These are phyloP conservation scores for Palythoa caribaeorum DNA, from an alignment of 92 coral and sea anemone species.

Conservation along the genomic window DNA sequence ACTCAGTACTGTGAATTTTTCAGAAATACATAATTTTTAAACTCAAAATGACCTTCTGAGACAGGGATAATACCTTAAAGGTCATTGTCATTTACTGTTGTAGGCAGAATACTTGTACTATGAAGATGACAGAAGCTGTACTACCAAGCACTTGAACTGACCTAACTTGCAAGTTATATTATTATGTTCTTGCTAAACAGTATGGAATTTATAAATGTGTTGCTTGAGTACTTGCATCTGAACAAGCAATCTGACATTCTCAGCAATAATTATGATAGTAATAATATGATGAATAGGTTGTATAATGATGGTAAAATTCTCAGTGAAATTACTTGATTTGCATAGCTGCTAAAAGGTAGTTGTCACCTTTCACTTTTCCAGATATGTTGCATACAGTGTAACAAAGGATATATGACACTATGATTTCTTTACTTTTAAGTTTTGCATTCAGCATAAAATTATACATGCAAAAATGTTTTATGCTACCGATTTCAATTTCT, in stretches of 20 bases:
- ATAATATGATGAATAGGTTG: background rate
- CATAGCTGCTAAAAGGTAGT: background rate
- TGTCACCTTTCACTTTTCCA: background rate
- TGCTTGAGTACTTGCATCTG: background rate
- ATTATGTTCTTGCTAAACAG: background rate
- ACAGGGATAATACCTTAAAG: background rate
- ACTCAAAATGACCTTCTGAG: background rate
- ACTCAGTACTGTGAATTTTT: background rate
- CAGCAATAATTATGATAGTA: background rate
- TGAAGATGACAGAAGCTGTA: background rate
- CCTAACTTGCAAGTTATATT: conserved; percentile 1
- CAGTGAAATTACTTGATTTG: background rate
- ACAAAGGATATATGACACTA: background rate
- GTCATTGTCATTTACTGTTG: background rate
- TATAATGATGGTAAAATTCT: background rate
- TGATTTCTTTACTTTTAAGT: background rate
- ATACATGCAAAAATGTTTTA: background rate
- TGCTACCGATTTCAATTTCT: background rate
- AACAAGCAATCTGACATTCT: background rate
- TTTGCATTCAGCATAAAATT: background rate
- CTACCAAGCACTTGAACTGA: conserved; percentile 2
- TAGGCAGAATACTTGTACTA: background rate
- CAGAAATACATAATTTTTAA: background rate
- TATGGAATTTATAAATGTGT: background rate
- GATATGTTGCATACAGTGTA: background rate